These are phyloP conservation scores for Pagetopsis macropterus DNA, from an alignment of 2,797 vertebrate genomes.

Conservation along the genomic window DNA sequence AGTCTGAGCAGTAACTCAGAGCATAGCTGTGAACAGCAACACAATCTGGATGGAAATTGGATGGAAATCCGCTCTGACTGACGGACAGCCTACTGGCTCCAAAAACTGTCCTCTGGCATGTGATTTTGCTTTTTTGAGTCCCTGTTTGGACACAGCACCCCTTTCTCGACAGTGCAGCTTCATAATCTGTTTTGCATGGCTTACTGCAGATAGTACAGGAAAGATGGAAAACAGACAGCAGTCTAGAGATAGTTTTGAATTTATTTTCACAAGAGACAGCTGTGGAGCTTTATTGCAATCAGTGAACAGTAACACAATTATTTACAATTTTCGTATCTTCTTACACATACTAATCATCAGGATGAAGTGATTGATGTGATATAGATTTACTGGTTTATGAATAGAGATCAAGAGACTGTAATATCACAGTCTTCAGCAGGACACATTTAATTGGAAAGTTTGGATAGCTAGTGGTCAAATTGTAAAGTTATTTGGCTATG, in stretches of 20 bases:
- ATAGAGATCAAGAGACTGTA: neutral
- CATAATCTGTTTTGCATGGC: conserved; percentile 53
- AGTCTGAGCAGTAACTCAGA: conserved; percentile 13
- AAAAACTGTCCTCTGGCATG: conserved; percentile 27
- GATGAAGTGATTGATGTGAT: neutral
- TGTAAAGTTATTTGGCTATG: neutral
- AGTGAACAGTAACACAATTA: conserved; percentile 4
- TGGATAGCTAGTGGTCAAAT: neutral
- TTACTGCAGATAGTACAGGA: conserved; percentile 31
- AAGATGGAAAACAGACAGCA: conserved; percentile 13
- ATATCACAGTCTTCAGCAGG: neutral
- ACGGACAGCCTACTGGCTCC: conserved; percentile 34
- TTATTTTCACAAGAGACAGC: conserved; percentile 37
- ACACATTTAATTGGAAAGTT: neutral
- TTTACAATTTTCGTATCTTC: conserved; percentile 1
- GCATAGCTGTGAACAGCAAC: conserved; percentile 25
- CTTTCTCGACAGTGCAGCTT: conserved; percentile 37
- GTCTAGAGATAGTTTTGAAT: conserved; percentile 45
- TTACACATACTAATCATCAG: neutral
- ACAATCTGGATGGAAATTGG: conserved; percentile 40
- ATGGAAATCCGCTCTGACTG: conserved; percentile 39
- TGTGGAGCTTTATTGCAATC: neutral
- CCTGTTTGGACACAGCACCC: conserved; percentile 43
- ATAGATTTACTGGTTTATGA: neutral
- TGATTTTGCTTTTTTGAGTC: conserved; percentile 32